Evolutionary conservation across 37 sponge, comb jelly and placozoan genomes (phyloP).

Genomic region (Lycopodina hypogea): DNA sequence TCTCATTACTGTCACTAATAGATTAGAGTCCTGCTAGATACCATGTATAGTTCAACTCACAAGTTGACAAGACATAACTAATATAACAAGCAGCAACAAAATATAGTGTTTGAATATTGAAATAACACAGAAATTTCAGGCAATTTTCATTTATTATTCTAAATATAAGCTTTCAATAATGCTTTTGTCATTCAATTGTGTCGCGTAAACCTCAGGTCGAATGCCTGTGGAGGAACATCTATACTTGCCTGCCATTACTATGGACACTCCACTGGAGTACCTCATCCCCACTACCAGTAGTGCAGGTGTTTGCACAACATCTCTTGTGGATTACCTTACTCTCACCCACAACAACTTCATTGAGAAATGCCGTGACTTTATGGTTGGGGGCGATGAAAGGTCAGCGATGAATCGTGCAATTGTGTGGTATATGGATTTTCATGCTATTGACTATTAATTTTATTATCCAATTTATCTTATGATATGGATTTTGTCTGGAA

Average conservation of each 20-base stretch:
- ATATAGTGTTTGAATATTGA: too few species aligned
- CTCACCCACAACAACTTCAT: constrained; percentile 64
- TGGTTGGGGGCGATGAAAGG: not conserved
- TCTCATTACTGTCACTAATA: too few species aligned
- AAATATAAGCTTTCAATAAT: too few species aligned
- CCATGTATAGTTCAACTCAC: too few species aligned
- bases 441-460: not conserved
- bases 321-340: constrained; percentile 58
- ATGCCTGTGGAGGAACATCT: constrained; percentile 35
- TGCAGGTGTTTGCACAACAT: constrained; percentile 50
- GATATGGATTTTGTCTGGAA: too few species aligned
- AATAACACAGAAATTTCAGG: too few species aligned
- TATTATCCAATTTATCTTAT: not conserved
- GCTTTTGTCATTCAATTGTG: too few species aligned
- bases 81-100: too few species aligned
- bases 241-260: constrained; percentile 12
- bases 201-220: constrained; percentile 19
- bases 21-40: too few species aligned
- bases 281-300: constrained; percentile 65
- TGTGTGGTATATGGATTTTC: not conserved
- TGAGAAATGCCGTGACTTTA: constrained; percentile 24
- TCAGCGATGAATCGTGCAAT: not conserved
- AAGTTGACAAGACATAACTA: too few species aligned
- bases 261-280: constrained; percentile 41
- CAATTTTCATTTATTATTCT: too few species aligned